Evolutionary conservation across 2,888 invertebrate genomes (phyloP), one percentile per base, ranked within the genome.

Genomic region (Erebia epiphron): DNA sequence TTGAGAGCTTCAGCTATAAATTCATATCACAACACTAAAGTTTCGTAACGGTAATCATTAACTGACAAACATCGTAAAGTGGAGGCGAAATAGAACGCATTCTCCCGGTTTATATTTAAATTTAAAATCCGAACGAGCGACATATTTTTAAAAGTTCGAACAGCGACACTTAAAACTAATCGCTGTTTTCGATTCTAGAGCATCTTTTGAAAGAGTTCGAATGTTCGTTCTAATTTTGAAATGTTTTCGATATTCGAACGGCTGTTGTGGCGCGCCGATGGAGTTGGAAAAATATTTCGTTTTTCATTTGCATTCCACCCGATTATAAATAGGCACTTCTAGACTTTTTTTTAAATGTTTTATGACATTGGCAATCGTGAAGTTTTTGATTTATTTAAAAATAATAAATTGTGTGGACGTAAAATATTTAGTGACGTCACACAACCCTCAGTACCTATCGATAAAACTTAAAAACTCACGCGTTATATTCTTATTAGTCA

Each of bases 121-220:
- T 85, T 84, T 85, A 88, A 79, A 91, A 91, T 88, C 86, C 86
- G 88, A 91, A 91, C 90, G 88, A 82, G 85, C 90, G 88, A 91
- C 92, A 92, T 92, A 92, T 92, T 91, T 92, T 92, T 92, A 92
- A 91, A 89, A 90, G 87, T 91, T 92, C 92, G 91, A 91, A 92
- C 90, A 84, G 80, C 83, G 89, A 88, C 90, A 90, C 86, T 89
- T 88, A 87, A 88, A 91, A 92, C 92, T 92, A 92, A 93, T 93
- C 92, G 91, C 86, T 91, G 92, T 91, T 92, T 92, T 92, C 92
- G 93, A 92, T 92, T 91, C 91, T 85, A 85, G 85, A 83, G 83
- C 86, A 86, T 86, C 85, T 89, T 87, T 86, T 86, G 90, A 89
- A 91, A 90, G 89, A 90, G 91, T 91, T 91, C 88, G 91, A 87